phyloP scores from a whole-genome alignment of 2,888 invertebrate genomes.

The Litoditis marina region DNA sequence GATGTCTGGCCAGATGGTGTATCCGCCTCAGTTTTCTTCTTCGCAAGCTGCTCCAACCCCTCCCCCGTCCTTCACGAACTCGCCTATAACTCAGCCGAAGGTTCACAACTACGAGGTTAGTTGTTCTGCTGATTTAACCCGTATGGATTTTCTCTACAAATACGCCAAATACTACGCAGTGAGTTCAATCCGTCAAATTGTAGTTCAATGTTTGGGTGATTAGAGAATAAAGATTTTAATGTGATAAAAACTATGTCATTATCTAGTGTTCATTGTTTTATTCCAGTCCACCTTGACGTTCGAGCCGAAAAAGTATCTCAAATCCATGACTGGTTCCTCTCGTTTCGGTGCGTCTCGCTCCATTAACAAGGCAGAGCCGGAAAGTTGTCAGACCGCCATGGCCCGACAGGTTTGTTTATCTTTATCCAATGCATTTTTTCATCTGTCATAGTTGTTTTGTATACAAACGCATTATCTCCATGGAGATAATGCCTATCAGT shows the following conservation, averaged over 20 bases:
- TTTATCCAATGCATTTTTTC: background rate
- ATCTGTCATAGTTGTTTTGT: too few species aligned
- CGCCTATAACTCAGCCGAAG: too few species aligned
- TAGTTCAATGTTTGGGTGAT: background rate
- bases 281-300: conserved; percentile 14
- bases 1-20: conserved; percentile 12
- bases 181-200: too few species aligned
- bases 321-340: conserved; percentile 1
- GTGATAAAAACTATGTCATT: background rate
- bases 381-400: conserved; percentile 17
- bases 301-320: conserved; percentile 1
- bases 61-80: too few species aligned
- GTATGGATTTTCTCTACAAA: too few species aligned
- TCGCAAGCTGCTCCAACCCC: too few species aligned
- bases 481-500: too few species aligned
- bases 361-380: too few species aligned
- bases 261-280: background rate
- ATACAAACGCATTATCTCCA: too few species aligned
- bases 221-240: background rate
- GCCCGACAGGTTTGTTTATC: conserved; percentile 9
- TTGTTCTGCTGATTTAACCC: too few species aligned
- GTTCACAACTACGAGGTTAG: conserved; percentile 13
- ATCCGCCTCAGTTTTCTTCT: conserved; percentile 8
- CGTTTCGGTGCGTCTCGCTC: conserved; percentile 1
- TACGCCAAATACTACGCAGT: too few species aligned